Conservation (phyloP, 2,888 invertebrate species). For the Pandemis corylana region DNA sequence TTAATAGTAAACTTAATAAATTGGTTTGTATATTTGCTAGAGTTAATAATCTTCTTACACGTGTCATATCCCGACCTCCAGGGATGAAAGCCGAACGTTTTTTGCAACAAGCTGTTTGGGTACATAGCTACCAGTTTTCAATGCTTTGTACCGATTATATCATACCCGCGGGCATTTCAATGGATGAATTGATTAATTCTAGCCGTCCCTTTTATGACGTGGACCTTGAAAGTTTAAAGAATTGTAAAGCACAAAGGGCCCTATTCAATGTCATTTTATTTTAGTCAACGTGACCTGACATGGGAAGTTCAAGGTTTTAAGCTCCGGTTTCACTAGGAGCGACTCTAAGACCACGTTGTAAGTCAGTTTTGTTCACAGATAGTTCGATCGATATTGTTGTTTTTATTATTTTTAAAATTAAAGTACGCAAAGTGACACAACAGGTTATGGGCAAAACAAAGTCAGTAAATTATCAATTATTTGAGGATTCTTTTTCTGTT, state of each 20-base stretch:
- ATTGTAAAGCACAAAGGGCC: slow-evolving; percentile 72
- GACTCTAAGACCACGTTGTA: background rate
- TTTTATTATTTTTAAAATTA: too few relatives aligned
- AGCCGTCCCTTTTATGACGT: slow-evolving; percentile 62
- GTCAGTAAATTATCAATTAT: too few relatives aligned
- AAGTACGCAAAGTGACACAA: too few relatives aligned
- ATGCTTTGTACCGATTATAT: slow-evolving; percentile 57
- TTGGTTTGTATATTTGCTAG: background rate
- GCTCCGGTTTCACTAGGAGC: slow-evolving; percentile 53
- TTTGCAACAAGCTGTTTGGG: slow-evolving; percentile 24
- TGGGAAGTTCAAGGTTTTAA: slow-evolving; percentile 79
- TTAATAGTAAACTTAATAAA: background rate
- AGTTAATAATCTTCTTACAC: background rate
- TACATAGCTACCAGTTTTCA: slow-evolving; percentile 13
- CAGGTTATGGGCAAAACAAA: too few relatives aligned
- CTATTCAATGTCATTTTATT: slow-evolving; percentile 64
- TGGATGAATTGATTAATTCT: slow-evolving; percentile 57
- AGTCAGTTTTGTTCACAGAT: background rate
- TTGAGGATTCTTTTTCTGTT: too few relatives aligned
- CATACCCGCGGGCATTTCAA: slow-evolving; percentile 51
- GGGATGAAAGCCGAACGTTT: slow-evolving; percentile 7
- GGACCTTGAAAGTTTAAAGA: slow-evolving; percentile 72
- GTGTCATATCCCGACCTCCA: background rate
- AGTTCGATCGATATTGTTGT: background rate
- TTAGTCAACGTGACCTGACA: slow-evolving; percentile 69